These are phyloP conservation scores for Crotalus horridus DNA, from an alignment of 2,113 vertebrate species.

Conservation along the genomic window DNA sequence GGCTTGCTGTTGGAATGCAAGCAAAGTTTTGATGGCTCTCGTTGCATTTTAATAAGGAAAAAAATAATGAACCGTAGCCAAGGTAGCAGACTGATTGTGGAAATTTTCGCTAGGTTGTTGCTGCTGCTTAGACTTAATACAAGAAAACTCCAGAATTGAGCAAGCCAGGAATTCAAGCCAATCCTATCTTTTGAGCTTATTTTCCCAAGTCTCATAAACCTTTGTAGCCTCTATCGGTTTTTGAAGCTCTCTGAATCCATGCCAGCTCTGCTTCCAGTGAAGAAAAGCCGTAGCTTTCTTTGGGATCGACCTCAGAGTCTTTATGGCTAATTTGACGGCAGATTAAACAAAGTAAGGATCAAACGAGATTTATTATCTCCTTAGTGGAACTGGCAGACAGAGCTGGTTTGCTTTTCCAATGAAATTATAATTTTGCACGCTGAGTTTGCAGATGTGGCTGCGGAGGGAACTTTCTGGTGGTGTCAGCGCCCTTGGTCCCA, in stretches of 20 bases:
- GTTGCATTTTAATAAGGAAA: not conserved
- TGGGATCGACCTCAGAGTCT: too few relatives aligned
- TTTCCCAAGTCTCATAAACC: too few relatives aligned
- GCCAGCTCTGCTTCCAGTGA: not conserved
- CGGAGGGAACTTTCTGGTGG: not conserved
- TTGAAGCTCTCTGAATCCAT: not conserved
- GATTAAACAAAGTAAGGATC: not conserved
- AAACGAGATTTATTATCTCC: not conserved
- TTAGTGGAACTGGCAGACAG: not conserved
- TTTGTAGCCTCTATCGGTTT: not conserved
- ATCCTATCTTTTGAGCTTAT: not conserved
- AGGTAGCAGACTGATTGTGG: not conserved
- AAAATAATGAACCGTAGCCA: not conserved
- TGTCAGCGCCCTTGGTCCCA: too few relatives aligned
- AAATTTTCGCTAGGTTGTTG: not conserved
- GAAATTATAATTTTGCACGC: not conserved
- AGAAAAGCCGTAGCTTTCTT: not conserved
- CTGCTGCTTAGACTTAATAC: constrained; percentile 15
- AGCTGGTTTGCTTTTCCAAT: not conserved
- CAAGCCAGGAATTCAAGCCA: not conserved
- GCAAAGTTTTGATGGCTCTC: not conserved
- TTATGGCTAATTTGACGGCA: not conserved
- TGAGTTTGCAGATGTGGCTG: too few relatives aligned
- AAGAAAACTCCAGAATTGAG: not conserved
- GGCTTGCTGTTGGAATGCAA: not conserved